Evolutionary conservation across 2,113 vertebrate species (phyloP), one percentile per base, ranked within the genome.

Genomic region (Melanostigma gelatinosum): DNA sequence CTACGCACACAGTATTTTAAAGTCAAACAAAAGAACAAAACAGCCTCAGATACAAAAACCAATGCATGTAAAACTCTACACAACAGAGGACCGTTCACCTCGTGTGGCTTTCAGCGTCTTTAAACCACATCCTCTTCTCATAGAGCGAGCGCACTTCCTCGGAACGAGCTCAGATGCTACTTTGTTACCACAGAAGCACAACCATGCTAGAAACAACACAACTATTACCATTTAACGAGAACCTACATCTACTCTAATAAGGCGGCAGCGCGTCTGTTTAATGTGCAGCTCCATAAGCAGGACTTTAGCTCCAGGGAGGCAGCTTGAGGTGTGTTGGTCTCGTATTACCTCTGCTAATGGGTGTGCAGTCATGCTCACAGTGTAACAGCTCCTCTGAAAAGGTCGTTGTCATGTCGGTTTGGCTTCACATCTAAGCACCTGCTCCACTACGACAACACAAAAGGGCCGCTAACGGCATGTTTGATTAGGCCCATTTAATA

Each of bases 51-150:
- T 62, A 79, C 62, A 83, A 87, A 55, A 52, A 68, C n/a, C 46
- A 24, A 57, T 22, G 24, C 5, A 70, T 18, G 46, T 36, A 11
- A 48, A 66, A 74, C 8, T 61, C 29, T 24, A 75, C 36, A 62
- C 3, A 79, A 60, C 22, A 52, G 29, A 6, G 12, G 61, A 67
- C 36, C 22, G 79, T 75, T 82, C 48, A 68, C 72, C 72, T 57
- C 38, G 1, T 63, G 82, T 70, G 80, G 84, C 54, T 80, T 84
- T 73, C 22, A 70, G 61, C 62, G 44, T 80, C 69, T 66, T n/a
- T 0, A 66, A 65, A 82, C 87, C 87, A 91, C 90, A 88, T 91
- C 87, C 86, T 87, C 72, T 85, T 62, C 58, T 72, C 69, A 68
- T 4, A 40, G 72, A 80, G 75, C 32, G 5, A 79, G 58, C 24